Base-by-base conservation (phyloP, 2,797 vertebrate species). In the Emydoidea blandingii region DNA sequence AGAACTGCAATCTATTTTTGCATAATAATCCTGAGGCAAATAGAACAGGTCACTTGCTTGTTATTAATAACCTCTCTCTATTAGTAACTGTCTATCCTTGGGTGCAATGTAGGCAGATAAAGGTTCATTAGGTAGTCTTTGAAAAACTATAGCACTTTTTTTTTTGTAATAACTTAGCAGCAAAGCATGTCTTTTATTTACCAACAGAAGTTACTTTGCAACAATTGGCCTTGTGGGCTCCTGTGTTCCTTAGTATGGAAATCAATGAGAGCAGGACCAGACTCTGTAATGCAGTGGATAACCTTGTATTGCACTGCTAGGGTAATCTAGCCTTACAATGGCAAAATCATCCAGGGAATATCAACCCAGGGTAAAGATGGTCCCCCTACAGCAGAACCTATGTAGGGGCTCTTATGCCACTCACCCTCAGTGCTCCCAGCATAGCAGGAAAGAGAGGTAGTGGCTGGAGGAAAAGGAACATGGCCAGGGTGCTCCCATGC, bases 11-110 rank as follows among this genome's bases (percentile, higher is more conserved):
- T 1, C 10, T 44, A 0, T 11, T 82, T 86, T 76, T 62, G 86
- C 1, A 1, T 23, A 57, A 37, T 5, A 59, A 1, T 44, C 86
- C 52, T 85, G 25, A 31, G 62, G 7, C 56, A 91, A 52, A 47
- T 37, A 5, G 15, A 53, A 41, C 5, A 15, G 23, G 0, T 0
- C 27, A 78, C 47, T 23, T 62, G 62, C 25, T 81, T 49, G 44
- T 49, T 49, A 10, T 4, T 31, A 54, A 15, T 74, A 79, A 86
- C 50, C 80, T 56, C 53, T 54, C 25, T 54, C 54, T 54, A 54
- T 54, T 54, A 54, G 54, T 25, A 54, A 54, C 21, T 23, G 34
- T 5, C 15, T 87, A 76, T 74, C n/a, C 23, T 49, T 89, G n/a
- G 54, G 8, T 34, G 31, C 21, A 14, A 23, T 50, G 29, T 25